Percentiles rank a stretch among this genome's conserved stretches.
These are phyloP conservation scores for Megaptera novaeangliae DNA, from an alignment of 2,113 vertebrate genomes.

Conservation along the genomic window DNA sequence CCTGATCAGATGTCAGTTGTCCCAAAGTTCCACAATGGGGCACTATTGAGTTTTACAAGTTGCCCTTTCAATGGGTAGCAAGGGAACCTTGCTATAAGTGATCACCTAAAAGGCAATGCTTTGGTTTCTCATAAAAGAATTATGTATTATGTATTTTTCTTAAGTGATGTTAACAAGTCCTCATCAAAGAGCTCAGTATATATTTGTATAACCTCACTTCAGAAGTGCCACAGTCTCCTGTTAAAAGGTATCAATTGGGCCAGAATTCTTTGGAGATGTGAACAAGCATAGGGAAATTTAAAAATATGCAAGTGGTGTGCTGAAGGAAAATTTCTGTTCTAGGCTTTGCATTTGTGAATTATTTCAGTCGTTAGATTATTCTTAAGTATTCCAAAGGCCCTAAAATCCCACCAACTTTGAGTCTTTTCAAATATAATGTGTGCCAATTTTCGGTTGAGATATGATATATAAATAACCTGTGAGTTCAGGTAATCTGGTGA, in stretches of 20 bases:
- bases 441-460: background rate
- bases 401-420: background rate
- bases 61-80: background rate
- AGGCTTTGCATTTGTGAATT: conserved; percentile 4
- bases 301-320: background rate
- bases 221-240: background rate
- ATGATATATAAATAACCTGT: background rate
- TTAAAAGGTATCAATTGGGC: background rate
- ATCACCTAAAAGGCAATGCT: background rate
- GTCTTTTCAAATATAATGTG: background rate
- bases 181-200: background rate
- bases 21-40: conserved; percentile 50
- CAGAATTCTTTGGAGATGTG: background rate
- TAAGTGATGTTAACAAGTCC: background rate
- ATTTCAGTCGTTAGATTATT: background rate
- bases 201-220: background rate
- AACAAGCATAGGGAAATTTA: background rate
- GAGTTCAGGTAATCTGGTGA: background rate
- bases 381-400: background rate
- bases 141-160: background rate
- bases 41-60: conserved; percentile 57
- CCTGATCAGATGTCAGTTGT: background rate
- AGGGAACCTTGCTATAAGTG: background rate
- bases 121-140: background rate
- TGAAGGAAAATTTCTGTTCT: background rate